Conservation (phyloP, 1,140 invertebrate genomes). For the Zaprionus ornatus region DNA sequence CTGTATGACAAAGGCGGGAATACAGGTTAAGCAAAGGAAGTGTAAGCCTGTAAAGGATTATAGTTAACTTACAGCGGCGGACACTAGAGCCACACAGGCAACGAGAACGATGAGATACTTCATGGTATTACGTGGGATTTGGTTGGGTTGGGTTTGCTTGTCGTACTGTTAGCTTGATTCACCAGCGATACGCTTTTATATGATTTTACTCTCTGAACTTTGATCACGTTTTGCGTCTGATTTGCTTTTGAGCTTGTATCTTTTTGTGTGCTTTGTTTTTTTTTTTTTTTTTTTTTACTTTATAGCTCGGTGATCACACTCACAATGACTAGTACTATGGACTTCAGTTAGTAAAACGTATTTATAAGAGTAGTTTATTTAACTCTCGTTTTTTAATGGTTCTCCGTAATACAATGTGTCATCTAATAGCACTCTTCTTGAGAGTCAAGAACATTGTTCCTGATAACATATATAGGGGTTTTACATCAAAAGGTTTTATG, state of each 20-base stretch:
- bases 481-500: background rate
- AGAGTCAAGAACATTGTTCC: background rate
- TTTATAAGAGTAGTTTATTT: slow-evolving; percentile 53
- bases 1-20: slow-evolving; percentile 5
- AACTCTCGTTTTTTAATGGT: slow-evolving; percentile 52
- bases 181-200: slow-evolving; percentile 61
- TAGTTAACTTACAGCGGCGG: slow-evolving; percentile 47
- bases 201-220: slow-evolving; percentile 44
- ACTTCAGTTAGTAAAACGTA: background rate
- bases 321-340: slow-evolving; percentile 20
- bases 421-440: background rate
- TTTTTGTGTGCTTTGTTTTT: slow-evolving; percentile 39
- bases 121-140: slow-evolving; percentile 48
- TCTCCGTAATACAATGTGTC: background rate
- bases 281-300: slow-evolving; percentile 32
- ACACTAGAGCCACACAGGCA: slow-evolving; percentile 47
- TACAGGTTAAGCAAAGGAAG: background rate
- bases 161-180: slow-evolving; percentile 51
- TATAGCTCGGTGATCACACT: slow-evolving; percentile 60
- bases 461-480: background rate
- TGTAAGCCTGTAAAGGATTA: background rate
- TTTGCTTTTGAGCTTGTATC: slow-evolving; percentile 39
- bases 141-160: slow-evolving; percentile 32
- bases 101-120: slow-evolving; percentile 62
- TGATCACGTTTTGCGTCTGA: slow-evolving; percentile 19